Conservation (phyloP, 2,888 invertebrate genomes). For the Molanna angustata region DNA sequence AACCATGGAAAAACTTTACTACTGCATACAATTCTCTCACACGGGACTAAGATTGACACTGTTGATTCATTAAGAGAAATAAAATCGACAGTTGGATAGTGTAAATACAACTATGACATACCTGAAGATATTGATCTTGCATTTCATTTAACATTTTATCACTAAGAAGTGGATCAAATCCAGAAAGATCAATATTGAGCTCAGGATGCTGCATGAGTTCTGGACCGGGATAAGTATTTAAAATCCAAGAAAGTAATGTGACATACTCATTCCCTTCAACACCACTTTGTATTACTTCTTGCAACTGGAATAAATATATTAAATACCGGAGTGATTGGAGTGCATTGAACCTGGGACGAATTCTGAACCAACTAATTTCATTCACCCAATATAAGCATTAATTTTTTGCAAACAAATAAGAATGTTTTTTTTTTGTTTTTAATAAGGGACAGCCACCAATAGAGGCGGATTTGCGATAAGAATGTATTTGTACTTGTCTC, state of each 20-base stretch:
- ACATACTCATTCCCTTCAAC: slow-evolving; percentile 97
- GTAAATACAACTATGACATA: slow-evolving; percentile 35
- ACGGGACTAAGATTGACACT: too few relatives aligned
- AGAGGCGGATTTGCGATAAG: too few relatives aligned
- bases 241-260: slow-evolving; percentile 87
- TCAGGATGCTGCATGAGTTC: slow-evolving; percentile 89
- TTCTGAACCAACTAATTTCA: too few relatives aligned
- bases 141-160: slow-evolving; percentile 71
- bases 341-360: too few relatives aligned
- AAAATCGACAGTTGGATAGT: not conserved
- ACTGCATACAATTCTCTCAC: too few relatives aligned
- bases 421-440: too few relatives aligned
- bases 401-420: too few relatives aligned
- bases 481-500: too few relatives aligned
- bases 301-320: slow-evolving; percentile 61
- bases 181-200: slow-evolving; percentile 69
- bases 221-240: slow-evolving; percentile 84
- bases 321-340: too few relatives aligned
- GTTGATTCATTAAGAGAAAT: not conserved
- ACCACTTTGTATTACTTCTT: slow-evolving; percentile 83
- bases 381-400: too few relatives aligned
- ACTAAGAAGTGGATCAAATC: slow-evolving; percentile 74
- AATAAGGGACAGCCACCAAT: too few relatives aligned
- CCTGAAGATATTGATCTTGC: slow-evolving; percentile 77
- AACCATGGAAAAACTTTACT: too few relatives aligned